These are phyloP conservation scores for Cerastis rubricosa DNA, from an alignment of 2,888 invertebrate species.

Conservation along the genomic window DNA sequence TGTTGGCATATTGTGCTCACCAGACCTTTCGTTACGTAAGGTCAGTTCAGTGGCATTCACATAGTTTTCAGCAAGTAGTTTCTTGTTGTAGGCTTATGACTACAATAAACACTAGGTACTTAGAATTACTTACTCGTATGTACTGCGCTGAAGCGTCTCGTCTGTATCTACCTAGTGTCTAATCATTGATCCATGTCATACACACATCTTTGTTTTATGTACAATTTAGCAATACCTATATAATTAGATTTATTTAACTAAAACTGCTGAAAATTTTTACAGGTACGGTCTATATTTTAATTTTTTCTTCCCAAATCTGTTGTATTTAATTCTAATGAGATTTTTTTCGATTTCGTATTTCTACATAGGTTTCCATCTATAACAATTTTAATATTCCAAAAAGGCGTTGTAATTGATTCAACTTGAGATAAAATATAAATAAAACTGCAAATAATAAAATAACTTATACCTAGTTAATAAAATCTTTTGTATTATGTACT, in stretches of 20 bases:
- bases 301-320: background rate
- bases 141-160: conserved; percentile 23
- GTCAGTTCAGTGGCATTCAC: background rate
- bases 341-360: background rate
- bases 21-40: background rate
- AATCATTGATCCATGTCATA: conserved; percentile 9
- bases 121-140: background rate
- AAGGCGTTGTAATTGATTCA: background rate
- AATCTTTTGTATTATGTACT: background rate
- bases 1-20: background rate
- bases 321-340: background rate
- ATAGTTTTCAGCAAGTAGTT: background rate
- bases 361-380: background rate
- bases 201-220: background rate
- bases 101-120: background rate
- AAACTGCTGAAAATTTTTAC: background rate
- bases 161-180: background rate
- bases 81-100: background rate
- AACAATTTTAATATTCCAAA: background rate
- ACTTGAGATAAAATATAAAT: background rate
- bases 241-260: background rate
- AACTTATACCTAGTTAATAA: background rate
- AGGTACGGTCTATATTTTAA: too few species aligned
- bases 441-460: background rate
- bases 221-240: conserved; percentile 9